phyloP scores from a whole-genome alignment of 2,888 invertebrate species.

The Cerastoderma edule region DNA sequence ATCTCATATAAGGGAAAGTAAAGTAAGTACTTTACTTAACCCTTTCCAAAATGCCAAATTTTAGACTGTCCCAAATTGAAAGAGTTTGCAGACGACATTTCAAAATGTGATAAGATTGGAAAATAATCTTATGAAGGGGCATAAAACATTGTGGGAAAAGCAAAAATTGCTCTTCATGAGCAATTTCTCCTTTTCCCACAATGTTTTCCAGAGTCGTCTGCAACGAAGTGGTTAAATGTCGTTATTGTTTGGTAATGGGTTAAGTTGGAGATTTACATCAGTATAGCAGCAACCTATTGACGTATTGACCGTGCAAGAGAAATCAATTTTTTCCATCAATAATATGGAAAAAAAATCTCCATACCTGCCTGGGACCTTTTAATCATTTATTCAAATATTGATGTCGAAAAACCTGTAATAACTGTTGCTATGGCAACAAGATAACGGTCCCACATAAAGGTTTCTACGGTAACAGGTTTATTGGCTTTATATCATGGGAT shows the following conservation, averaged over 20 bases:
- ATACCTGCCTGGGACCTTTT: constrained; percentile 61
- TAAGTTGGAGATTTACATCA: not conserved
- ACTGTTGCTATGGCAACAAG: constrained; percentile 56
- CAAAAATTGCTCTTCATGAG: not conserved
- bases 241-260: not conserved
- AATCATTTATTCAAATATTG: constrained; percentile 64
- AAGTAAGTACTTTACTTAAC: no score
- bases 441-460: constrained; percentile 54
- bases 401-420: constrained; percentile 52
- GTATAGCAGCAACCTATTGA: no score
- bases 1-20: no score
- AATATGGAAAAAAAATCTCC: constrained; percentile 27
- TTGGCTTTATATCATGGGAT: constrained; percentile 31
- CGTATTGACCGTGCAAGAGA: constrained; percentile 1
- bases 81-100: no score
- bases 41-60: no score
- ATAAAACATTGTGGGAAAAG: not conserved
- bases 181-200: not conserved
- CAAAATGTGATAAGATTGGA: no score
- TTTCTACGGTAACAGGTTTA: constrained; percentile 55
- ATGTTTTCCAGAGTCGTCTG: no score
- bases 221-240: no score
- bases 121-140: no score
- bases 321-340: constrained; percentile 56
- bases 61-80: no score